phyloP scores from a whole-genome alignment of 1,140 invertebrate genomes.

The Caenorhabditis inopinata region DNA sequence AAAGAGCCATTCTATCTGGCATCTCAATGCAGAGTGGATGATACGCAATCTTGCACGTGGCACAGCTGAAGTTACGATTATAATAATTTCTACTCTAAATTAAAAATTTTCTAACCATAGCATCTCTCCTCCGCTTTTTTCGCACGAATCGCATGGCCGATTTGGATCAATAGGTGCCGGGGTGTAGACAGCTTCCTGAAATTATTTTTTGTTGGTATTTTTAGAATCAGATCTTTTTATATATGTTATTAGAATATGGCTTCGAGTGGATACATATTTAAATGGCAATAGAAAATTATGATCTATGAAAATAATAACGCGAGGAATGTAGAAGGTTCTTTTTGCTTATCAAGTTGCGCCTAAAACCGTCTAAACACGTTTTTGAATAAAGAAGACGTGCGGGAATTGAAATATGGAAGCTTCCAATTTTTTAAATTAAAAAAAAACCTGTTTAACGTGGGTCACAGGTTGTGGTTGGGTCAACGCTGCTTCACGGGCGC shows the following conservation, averaged over 20 bases:
- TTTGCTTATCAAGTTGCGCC: too few species aligned
- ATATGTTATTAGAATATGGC: too few species aligned
- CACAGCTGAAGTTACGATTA: background rate
- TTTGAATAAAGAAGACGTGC: too few species aligned
- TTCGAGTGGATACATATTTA: too few species aligned
- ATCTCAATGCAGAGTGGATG: conserved; percentile 27
- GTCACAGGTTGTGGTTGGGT: too few species aligned
- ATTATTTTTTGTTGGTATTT: background rate
- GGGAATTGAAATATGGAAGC: too few species aligned
- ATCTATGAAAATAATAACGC: too few species aligned
- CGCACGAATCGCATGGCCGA: background rate
- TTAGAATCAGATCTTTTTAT: too few species aligned
- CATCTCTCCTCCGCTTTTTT: background rate
- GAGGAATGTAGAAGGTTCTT: too few species aligned
- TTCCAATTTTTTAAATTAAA: background rate
- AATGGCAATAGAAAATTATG: too few species aligned
- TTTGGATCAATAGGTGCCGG: background rate
- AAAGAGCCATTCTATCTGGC: conserved; percentile 18
- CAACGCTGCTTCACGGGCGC: background rate
- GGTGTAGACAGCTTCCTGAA: background rate
- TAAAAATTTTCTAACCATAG: background rate
- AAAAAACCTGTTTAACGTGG: background rate
- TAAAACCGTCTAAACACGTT: too few species aligned
- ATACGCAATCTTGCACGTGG: background rate
- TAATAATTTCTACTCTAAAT: too few species aligned